Evolutionary conservation across 2,113 vertebrate species (phyloP).

Genomic region (Sceloporus tristichus): DNA sequence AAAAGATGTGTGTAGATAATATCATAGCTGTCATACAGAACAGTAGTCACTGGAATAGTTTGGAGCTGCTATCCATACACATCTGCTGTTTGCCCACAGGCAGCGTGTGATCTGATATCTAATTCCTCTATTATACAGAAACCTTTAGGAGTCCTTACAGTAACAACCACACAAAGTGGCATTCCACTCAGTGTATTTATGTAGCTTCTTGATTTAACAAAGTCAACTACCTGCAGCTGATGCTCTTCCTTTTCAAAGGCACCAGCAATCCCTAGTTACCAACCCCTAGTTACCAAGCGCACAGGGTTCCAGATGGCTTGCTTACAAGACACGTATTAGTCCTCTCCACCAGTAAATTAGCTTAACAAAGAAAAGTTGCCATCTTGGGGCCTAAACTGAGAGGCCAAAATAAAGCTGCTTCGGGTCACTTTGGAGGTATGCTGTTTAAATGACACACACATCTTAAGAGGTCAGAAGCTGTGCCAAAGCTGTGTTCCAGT

Average conservation of each 20-base stretch:
- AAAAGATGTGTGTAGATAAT: background rate
- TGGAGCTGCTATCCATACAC: background rate
- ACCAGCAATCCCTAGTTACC: slow-evolving; percentile 5
- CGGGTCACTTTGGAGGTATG: too few species aligned
- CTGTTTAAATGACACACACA: too few species aligned
- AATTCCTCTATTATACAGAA: background rate
- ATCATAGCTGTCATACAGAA: background rate
- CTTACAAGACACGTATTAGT: background rate
- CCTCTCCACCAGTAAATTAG: background rate
- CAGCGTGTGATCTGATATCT: background rate
- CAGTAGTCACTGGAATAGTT: background rate
- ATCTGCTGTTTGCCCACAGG: background rate
- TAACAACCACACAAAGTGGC: background rate
- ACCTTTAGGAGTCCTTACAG: background rate
- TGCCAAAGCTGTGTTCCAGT: too few species aligned
- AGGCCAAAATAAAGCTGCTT: too few species aligned
- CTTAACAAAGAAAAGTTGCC: background rate
- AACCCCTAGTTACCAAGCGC: slow-evolving; percentile 9
- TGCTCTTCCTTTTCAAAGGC: background rate
- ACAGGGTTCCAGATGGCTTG: slow-evolving; percentile 3
- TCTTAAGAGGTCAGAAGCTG: too few species aligned
- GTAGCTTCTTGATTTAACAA: background rate
- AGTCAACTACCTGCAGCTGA: background rate
- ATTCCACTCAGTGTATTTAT: background rate
- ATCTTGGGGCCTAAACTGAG: too few species aligned